Evolutionary conservation across 2,888 invertebrate genomes (phyloP), one percentile per base, ranked within the genome.

Genomic region (Chrysina gloriosa): DNA sequence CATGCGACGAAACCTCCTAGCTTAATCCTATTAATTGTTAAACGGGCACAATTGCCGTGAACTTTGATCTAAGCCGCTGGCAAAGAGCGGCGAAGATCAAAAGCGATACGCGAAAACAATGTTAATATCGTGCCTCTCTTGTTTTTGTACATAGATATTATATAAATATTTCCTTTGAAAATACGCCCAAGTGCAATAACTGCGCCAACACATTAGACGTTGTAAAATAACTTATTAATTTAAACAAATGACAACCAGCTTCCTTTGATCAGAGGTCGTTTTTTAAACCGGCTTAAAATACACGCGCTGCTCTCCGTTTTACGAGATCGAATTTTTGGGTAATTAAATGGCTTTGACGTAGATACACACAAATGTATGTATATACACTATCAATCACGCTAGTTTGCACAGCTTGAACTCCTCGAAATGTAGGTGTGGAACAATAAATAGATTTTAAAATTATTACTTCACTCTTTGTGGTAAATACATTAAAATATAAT

Each of bases 131-230:
- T 54, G 16, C 23, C 6, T 7, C 7, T 34, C 54, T 54, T 54
- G 54, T 54, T 54, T 39, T 56, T 9, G 16, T 39, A 36, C 36
- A 39, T 6, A 36, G 36, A 56, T 39, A 36, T 21, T 39, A 56
- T 39, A 39, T 39, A 56, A 56, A 56, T 56, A 56, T 56, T 56
- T 54, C 31, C 54, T 54, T 54, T 54, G 34, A 34, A 54, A 54
- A 54, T 54, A 54, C 54, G 34, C 54, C 54, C 31, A 52, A 6
- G 27, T 11, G 50, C n/a, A 52, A 52, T 54, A 54, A 54, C 34
- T 34, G 50, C n/a, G 21, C 19, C 19, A 52, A 34, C 31, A 31
- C 54, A 21, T 21, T 31, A 3, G 54, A 54, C 16, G 54, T 31
- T 21, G 11, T 54, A 54, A 54, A 54, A 54, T 31, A 48, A 25